Evolutionary conservation across 1,140 invertebrate species (phyloP).

Genomic region (Chelonus insularis): DNA sequence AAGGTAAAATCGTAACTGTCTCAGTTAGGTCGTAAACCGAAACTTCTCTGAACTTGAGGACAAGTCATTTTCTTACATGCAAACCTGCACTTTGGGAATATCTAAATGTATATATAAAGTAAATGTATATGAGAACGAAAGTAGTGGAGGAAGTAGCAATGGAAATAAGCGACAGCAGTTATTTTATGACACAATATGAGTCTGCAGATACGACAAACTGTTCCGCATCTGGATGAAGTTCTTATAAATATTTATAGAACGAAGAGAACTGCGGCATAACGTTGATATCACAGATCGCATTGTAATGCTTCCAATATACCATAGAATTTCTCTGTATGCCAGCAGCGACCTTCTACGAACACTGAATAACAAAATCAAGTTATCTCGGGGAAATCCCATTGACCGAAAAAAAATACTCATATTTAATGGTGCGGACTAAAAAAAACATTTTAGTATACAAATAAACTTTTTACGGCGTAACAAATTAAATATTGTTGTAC

Average conservation of each 20-base stretch:
- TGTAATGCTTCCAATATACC: slow-evolving; percentile 34
- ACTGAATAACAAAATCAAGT: slow-evolving; percentile 3
- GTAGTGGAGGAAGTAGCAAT: background rate
- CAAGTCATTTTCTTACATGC: background rate
- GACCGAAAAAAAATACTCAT: background rate
- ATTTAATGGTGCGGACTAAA: background rate
- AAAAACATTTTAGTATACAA: background rate
- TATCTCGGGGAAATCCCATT: background rate
- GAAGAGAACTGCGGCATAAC: background rate
- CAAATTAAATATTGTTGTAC: too few relatives aligned
- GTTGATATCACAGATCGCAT: slow-evolving; percentile 42
- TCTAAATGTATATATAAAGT: background rate
- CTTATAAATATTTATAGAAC: slow-evolving; percentile 44
- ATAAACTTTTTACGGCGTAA: too few relatives aligned
- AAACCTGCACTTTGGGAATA: background rate
- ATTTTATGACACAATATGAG: slow-evolving; percentile 5
- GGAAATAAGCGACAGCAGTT: slow-evolving; percentile 1
- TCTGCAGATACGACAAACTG: slow-evolving; percentile 24
- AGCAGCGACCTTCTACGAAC: background rate
- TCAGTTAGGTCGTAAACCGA: slow-evolving; percentile 16
- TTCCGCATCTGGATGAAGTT: slow-evolving; percentile 16
- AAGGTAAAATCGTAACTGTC: slow-evolving; percentile 5
- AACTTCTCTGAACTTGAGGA: slow-evolving; percentile 7
- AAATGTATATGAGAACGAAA: background rate
- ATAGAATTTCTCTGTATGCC: slow-evolving; percentile 1